Base-by-base conservation (phyloP, 2,113 vertebrate species). In the Cynoglossus semilaevis region DNA sequence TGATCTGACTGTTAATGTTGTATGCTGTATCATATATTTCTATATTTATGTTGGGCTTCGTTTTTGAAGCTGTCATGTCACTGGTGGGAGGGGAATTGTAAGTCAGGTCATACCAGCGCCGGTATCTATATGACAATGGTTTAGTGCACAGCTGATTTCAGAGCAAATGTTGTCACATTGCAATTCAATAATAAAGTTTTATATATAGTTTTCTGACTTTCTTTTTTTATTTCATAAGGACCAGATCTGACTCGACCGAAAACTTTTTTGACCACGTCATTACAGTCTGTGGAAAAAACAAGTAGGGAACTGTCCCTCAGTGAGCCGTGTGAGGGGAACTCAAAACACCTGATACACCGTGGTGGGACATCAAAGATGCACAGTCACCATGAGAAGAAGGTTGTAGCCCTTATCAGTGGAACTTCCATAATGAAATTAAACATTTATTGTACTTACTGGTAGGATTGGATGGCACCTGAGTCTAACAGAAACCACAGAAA, bases 11-110 rank as follows among this genome's bases (percentile, higher is more conserved):
- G 12, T 62, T 14, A 13, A 13, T 5, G 55, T 63, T 45, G 16
- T 58, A 63, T 37, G 46, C 45, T 41, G 10, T 55, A 55, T 5
- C 45, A 62, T 61, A 46, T 11, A 37, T 41, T 13, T 14, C 11
- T 51, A 14, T 70, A 52, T 74, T 83, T 69, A 69, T 42, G 57
- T 67, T 45, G 46, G 47, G 85, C 83, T 88, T 89, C 71, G 37
- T 85, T 87, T 84, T 81, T 55, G 83, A 88, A 85, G 75, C 75
- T 14, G 69, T 65, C 53, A 17, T 72, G 58, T 87, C 69, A 84
- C 72, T 88, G 73, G 70, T 82, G 69, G 63, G 56, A 41, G 58
- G 61, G 38, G 43, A 45, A 58, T 9, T 67, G 58, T 77, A 63
- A 58, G 51, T 58, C 47, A 74, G 53, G 67, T 37, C 35, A 58